Evolutionary conservation across 35 echinoderm and acorn worm genomes (phyloP), one percentile per base, ranked within the genome.

Genomic region (Apostichopus japonicus): DNA sequence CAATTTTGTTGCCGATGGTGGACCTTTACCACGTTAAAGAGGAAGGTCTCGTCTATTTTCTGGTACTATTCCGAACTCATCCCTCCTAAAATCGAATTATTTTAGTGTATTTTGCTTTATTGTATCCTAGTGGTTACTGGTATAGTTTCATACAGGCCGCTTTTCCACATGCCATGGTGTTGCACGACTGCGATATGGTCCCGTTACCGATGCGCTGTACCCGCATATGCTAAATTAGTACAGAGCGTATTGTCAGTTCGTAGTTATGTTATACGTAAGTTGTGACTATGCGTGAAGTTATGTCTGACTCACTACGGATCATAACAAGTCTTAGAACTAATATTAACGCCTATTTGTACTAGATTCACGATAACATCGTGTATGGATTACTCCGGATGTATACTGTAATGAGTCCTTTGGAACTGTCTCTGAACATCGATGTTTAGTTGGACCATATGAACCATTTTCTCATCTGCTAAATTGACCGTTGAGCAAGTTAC

Each of bases 301-400:
- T 75, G 71, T 75, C 71, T 75, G 71, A 75, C 71, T 75, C 71
- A 75, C 71, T 19, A 75, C 71, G 13, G 17, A 75, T 75, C 71
- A 75, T 75, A 75, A 75, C 71, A 75, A 75, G 71, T 75, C n/a
- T 75, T 75, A 1, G 71, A 75, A 75, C 71, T 75, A 14, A 75
- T 67, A 67, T 67, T 67, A 75, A 75, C 71, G 71, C 71, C 71
- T 75, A 75, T 75, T 75, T 75, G 71, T 75, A 75, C 17, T 75
- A 75, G 71, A 75, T 75, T 75, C 71, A 75, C 71, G 71, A 75
- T 75, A 75, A 75, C 5, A 75, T 15, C 71, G 71, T 75, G 7
- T 7, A 19, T 75, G 71, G 71, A 75, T 75, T 75, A 75, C 71
- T 21, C n/a, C n/a, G 71, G 71, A 75, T 75, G 17, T 75, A 75